phyloP scores from a whole-genome alignment of 92 coral and sea anemone species.

The Pocillopora meandrina region DNA sequence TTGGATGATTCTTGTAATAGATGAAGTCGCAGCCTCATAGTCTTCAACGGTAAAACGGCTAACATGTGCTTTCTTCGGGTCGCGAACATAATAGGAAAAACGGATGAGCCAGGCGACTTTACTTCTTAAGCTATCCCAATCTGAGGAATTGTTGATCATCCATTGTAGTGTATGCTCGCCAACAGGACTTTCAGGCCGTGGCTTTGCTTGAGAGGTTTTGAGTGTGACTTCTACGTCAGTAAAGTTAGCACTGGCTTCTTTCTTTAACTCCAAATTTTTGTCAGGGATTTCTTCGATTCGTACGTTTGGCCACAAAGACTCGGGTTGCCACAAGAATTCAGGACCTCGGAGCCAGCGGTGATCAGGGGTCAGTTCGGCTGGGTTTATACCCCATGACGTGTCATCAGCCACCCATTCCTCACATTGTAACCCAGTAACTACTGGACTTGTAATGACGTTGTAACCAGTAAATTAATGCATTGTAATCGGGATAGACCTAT shows the following conservation, averaged over 20 bases:
- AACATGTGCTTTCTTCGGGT: slow-evolving; percentile 24
- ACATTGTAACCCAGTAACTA: no score
- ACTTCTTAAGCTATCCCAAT: slow-evolving; percentile 30
- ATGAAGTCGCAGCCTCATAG: slow-evolving; percentile 42
- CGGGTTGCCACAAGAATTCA: slow-evolving; percentile 44
- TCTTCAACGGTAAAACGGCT: slow-evolving; percentile 48
- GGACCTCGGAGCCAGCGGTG: no score
- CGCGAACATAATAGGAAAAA: slow-evolving; percentile 32
- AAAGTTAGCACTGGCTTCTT: slow-evolving; percentile 23
- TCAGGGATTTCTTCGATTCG: slow-evolving; percentile 18
- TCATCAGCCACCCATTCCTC: no score
- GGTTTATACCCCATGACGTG: no score
- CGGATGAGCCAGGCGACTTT: slow-evolving; percentile 58
- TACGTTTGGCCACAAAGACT: slow-evolving; percentile 52
- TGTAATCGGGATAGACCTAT: no score
- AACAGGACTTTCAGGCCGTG: neutral
- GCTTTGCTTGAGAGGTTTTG: neutral
- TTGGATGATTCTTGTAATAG: slow-evolving; percentile 45
- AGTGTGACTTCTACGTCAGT: neutral
- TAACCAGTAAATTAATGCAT: no score
- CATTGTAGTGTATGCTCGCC: no score
- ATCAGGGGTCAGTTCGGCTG: no score
- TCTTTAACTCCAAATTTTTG: slow-evolving; percentile 26
- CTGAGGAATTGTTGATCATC: no score
- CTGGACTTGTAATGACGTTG: no score